phyloP scores from a whole-genome alignment of 2,888 invertebrate species.

The Aphidoletes aphidimyza region DNA sequence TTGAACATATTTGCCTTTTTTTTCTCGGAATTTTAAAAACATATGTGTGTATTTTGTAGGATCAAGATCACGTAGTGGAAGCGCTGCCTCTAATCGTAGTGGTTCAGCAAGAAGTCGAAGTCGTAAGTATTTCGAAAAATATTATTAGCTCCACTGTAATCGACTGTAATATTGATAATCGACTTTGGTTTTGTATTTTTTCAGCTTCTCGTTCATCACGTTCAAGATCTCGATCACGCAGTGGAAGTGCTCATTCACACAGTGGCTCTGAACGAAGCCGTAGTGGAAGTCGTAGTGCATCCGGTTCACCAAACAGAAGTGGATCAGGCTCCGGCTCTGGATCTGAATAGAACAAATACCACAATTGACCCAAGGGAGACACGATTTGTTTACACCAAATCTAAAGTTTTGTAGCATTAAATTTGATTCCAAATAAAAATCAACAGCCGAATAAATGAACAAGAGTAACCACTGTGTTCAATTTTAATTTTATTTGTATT shows the following conservation, averaged over 20 bases:
- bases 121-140: not conserved
- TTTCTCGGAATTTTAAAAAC: too few species aligned
- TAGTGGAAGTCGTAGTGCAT: constrained; percentile 58
- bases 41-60: too few species aligned
- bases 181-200: not conserved
- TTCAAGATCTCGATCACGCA: constrained; percentile 62
- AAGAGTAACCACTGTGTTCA: too few species aligned
- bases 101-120: constrained; percentile 28
- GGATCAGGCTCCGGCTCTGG: constrained; percentile 66
- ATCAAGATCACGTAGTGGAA: constrained; percentile 61
- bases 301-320: constrained; percentile 62
- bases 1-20: too few species aligned
- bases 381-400: too few species aligned
- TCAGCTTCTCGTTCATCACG: constrained; percentile 55
- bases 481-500: too few species aligned
- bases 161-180: not conserved
- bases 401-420: too few species aligned
- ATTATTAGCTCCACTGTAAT: not conserved
- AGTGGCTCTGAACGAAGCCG: constrained; percentile 56
- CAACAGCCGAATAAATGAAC: too few species aligned
- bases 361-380: too few species aligned
- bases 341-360: constrained; percentile 62
- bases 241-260: constrained; percentile 57
- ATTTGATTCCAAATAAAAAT: too few species aligned
- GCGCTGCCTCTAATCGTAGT: constrained; percentile 55